A percentile compares a stretch with the other conserved stretches of the same genome.
These are phyloP conservation scores for Acipenser ruthenus DNA, from an alignment of 2,797 vertebrate species.

Conservation along the genomic window DNA sequence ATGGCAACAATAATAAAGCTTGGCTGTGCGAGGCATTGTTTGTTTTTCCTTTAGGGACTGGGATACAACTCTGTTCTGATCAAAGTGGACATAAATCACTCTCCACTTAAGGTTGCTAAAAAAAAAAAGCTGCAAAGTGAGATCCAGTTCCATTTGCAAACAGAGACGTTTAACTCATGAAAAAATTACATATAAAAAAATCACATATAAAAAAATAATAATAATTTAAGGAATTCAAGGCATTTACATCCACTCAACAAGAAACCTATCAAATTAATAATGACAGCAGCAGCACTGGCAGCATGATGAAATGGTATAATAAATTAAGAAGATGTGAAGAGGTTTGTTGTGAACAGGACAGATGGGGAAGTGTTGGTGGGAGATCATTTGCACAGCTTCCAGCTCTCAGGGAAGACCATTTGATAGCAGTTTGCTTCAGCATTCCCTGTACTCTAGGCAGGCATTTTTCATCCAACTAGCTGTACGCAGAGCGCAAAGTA, in stretches of 20 bases:
- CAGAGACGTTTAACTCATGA: not conserved
- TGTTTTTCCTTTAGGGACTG: not conserved
- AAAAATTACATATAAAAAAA: not conserved
- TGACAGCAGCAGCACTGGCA: not conserved
- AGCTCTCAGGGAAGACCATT: slow-evolving; percentile 32
- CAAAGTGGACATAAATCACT: not conserved
- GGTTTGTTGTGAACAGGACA: slow-evolving; percentile 8
- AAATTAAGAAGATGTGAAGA: slow-evolving; percentile 5
- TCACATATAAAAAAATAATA: not conserved
- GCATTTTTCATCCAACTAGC: slow-evolving; percentile 52
- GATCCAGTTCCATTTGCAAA: not conserved
- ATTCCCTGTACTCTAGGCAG: slow-evolving; percentile 33
- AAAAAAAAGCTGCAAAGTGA: not conserved
- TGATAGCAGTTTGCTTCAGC: slow-evolving; percentile 28
- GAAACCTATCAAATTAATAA: not conserved
- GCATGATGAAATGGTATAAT: slow-evolving; percentile 2
- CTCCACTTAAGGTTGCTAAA: not conserved
- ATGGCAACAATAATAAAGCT: not conserved
- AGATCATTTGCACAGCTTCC: slow-evolving; percentile 8
- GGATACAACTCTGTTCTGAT: not conserved
- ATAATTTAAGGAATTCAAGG: not conserved
- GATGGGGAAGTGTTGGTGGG: slow-evolving; percentile 4
- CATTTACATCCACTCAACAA: not conserved
- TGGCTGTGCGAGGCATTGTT: not conserved
- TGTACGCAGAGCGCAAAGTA: slow-evolving; percentile 42